Percentiles rank a stretch among this genome's conserved stretches.
phyloP scores from a whole-genome alignment of 2,797 vertebrate species.

The Sphenopsis melanotis region DNA sequence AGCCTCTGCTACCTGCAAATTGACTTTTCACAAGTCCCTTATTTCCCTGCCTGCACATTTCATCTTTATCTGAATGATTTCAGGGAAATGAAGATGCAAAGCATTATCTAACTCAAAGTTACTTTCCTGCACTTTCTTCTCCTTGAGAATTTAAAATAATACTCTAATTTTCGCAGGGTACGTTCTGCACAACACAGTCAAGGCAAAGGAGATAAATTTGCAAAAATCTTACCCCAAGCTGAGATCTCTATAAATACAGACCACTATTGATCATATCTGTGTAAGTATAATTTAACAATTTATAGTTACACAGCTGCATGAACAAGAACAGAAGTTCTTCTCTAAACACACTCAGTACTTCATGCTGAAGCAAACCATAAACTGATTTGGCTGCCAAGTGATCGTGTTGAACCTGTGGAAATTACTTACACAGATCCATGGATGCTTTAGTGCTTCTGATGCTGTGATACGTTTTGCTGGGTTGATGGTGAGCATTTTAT shows the following conservation, averaged over 20 bases:
- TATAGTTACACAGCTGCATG: neutral
- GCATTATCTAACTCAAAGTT: neutral
- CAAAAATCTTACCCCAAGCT: neutral
- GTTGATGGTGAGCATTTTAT: slow-evolving; percentile 98
- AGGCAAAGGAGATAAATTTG: neutral
- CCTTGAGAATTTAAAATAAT: neutral
- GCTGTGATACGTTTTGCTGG: slow-evolving; percentile 93
- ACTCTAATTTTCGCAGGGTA: neutral
- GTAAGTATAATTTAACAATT: neutral
- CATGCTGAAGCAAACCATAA: neutral
- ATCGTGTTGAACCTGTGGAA: neutral
- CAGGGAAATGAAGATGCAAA: neutral
- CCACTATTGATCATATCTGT: neutral
- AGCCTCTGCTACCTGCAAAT: neutral
- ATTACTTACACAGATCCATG: slow-evolving; percentile 93
- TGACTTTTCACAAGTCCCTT: neutral
- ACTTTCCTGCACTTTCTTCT: neutral
- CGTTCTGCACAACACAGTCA: neutral
- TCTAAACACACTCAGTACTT: neutral
- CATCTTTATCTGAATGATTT: neutral
- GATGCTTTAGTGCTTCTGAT: slow-evolving; percentile 92
- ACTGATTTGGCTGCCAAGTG: neutral
- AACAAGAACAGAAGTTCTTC: neutral
- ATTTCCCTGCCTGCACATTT: neutral
- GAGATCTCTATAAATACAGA: neutral